Evolutionary conservation across 2,113 vertebrate species (phyloP), one percentile per base, ranked within the genome.

Genomic region (Passer montanus): DNA sequence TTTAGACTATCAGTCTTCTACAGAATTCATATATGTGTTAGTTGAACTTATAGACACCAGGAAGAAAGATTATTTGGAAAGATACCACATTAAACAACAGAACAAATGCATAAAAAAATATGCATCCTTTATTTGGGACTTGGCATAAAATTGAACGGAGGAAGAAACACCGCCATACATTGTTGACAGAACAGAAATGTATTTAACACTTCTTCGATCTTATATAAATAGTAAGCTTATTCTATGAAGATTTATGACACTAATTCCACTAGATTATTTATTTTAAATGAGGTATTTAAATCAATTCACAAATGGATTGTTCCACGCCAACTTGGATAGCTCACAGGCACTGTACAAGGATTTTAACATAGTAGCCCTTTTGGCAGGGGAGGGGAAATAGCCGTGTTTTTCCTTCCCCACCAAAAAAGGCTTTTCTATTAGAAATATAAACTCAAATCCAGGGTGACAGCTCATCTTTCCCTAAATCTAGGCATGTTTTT

Each of bases 401-500:
- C 62, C 6, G 0, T 91, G 83, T 85, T 91, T 91, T 86, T 83
- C 73, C 79, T 94, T 96, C 81, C 92, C 78, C 88, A 93, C 58
- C 90, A 96, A 94, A 95, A 93, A 94, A 78, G 89, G 68, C 80
- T 95, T 90, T 96, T 94, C 80, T 96, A 96, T 96, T 95, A 96
- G 93, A 96, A 96, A 96, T 75, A 90, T 52, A 97, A 96, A 90
- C 63, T 84, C 73, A 87, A 91, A 93, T 95, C 81, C 90, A 97
- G 91, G 94, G 79, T 92, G 92, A 96, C 95, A 95, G 91, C 89
- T 93, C 95, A 95, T 96, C 95, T 96, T 94, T 92, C 89, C 78
- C 94, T 96, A 91, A 97, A 96, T 93, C 94, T 94, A 94, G 93
- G 84, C 90, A 92, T 97, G 94, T 95, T 96, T 97, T 96, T 95